A percentile compares a stretch with the other conserved stretches of the same genome.
phyloP scores from a whole-genome alignment of 2,797 vertebrate species.

The Enteromius treurensis region DNA sequence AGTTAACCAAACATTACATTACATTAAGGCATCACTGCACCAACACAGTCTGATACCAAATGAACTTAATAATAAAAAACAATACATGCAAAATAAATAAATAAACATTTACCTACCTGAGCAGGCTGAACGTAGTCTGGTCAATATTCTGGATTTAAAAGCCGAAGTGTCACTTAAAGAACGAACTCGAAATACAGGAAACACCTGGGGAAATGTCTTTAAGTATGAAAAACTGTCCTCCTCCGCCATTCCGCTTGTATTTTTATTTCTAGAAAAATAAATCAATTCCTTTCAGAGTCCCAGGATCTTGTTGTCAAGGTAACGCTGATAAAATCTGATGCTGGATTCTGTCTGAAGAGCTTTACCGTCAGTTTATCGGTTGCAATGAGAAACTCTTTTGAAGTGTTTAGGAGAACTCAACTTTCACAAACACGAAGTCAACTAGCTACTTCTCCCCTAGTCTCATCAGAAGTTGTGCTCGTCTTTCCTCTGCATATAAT shows the following conservation, averaged over 20 bases:
- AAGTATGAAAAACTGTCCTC: constrained; percentile 62
- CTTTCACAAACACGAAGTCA: constrained; percentile 7
- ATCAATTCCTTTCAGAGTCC: not conserved
- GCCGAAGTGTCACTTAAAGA: constrained; percentile 76
- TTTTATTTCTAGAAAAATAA: not conserved
- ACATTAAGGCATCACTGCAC: not conserved
- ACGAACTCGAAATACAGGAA: constrained; percentile 68
- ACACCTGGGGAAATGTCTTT: constrained; percentile 60
- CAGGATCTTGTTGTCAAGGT: not conserved
- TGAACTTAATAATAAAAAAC: not conserved
- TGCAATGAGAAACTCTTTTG: not conserved
- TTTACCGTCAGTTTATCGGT: not conserved
- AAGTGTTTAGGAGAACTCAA: not conserved
- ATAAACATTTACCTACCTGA: constrained; percentile 73
- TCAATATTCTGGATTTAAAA: constrained; percentile 72
- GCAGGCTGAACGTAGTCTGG: constrained; percentile 69
- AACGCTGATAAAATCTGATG: not conserved
- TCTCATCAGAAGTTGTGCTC: not conserved
- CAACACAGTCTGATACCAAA: not conserved
- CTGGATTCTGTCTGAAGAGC: not conserved
- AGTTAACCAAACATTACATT: not conserved
- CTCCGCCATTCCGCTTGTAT: constrained; percentile 65
- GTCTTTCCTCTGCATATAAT: not conserved
- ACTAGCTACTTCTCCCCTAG: not conserved
- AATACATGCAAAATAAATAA: not conserved